phyloP scores from a whole-genome alignment of 2,797 vertebrate genomes.

The Lacerta agilis region DNA sequence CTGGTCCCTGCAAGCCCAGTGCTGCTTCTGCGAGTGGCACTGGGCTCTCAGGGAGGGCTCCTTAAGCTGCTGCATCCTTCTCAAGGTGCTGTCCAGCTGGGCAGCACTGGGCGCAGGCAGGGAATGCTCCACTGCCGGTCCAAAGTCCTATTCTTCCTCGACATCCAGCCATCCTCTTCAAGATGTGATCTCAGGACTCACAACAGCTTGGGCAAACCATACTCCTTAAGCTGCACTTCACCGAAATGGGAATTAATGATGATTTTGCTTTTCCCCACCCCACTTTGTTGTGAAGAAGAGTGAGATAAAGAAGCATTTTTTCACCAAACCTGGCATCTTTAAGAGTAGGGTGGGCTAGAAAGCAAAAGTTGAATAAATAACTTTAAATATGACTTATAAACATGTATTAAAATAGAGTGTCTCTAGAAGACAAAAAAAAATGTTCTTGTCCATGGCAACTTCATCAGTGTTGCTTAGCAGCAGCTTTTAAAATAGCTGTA shows the following conservation, averaged over 20 bases:
- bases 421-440: slow-evolving; percentile 49
- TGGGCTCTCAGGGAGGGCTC: too few relatives aligned
- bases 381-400: not conserved
- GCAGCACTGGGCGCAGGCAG: too few relatives aligned
- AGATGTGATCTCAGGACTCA: too few relatives aligned
- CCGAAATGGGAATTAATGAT: not conserved
- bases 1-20: too few relatives aligned
- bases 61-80: too few relatives aligned
- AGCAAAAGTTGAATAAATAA: not conserved
- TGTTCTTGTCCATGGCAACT: slow-evolving; percentile 64
- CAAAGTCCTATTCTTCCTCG: too few relatives aligned
- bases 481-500: slow-evolving; percentile 72
- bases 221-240: not conserved
- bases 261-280: not conserved
- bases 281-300: not conserved
- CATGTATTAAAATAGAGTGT: slow-evolving; percentile 41
- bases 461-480: slow-evolving; percentile 75
- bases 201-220: not conserved
- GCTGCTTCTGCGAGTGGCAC: too few relatives aligned
- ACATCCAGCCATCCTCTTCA: too few relatives aligned
- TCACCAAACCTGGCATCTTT: not conserved
- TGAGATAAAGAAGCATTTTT: not conserved
- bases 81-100: too few relatives aligned
- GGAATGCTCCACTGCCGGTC: too few relatives aligned
- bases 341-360: not conserved